Evolutionary conservation across 2,797 vertebrate genomes (phyloP), one percentile per base, ranked within the genome.

Genomic region (Siniperca scherzeri): DNA sequence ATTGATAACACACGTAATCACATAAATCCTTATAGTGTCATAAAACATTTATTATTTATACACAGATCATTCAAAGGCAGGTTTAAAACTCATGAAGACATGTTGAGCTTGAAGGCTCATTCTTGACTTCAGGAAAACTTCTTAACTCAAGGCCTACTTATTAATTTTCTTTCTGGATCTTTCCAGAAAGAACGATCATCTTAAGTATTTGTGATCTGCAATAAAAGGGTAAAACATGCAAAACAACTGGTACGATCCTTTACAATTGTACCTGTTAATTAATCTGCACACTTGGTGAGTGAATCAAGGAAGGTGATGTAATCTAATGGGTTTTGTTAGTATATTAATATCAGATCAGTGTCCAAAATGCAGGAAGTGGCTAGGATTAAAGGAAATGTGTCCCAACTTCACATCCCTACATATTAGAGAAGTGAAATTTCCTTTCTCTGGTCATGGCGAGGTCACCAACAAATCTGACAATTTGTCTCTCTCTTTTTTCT

Each of bases 341-440:
- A 42, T 80, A 62, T 55, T 5, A 30, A 30, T 5, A 44, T 27
- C 13, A 73, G 52, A 40, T 83, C 7, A 70, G 56, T 73, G 60
- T 48, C 3, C 5, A 73, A 57, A 67, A 50, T 76, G 33, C 30
- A 90, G 81, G 68, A 92, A 84, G 82, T 83, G 89, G 56, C 60
- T 16, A 16, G 21, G 48, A 82, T 48, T 27, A 78, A 68, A 50
- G 65, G 55, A 87, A 86, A 84, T 14, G 13, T n/a, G 44, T 70
- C 5, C 14, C 57, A 33, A 71, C 46, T 85, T 76, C 53, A 67
- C n/a, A 78, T 74, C 50, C 64, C 17, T 38, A 27, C 48, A 79
- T 74, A 53, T 82, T 75, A 64, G 70, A 85, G 85, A 92, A 89
- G 85, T 86, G 42, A 84, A 77, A 81, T 56, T 74, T 44, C 4